Base-by-base conservation (phyloP, 2,888 invertebrate species). In the Cremastinae sp. region DNA sequence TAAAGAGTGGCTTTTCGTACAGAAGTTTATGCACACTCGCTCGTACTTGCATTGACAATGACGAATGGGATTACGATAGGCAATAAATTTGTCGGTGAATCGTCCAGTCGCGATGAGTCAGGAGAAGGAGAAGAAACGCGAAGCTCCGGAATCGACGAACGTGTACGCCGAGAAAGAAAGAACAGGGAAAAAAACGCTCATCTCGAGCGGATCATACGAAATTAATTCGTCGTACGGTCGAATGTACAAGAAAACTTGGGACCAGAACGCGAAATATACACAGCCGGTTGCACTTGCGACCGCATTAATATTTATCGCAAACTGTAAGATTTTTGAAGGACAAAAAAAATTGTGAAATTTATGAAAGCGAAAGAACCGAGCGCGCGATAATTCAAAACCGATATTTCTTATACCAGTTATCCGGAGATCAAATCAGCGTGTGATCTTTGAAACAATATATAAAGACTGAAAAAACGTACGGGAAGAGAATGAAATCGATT, bases 191-290 rank as follows among this genome's bases (percentile, higher is more conserved):
- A 79, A 61, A 78, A 62, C 73, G 54, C 43, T 78, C 78, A 64
- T 64, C 45, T 43, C 74, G 43, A 78, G 73, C 74, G 61, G 74
- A 81, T 78, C 75, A 79, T 81, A 79, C 73, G 75, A 79, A 78
- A 82, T 84, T 83, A 82, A 84, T 82, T 81, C 80, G 70, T 79
- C 65, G 75, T 79, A 72, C 51, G 71, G 61, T 54, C 12, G 14
- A 10, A n/a, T 64, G 64, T 66, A 71, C 78, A 72, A 77, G 71
- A 79, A 78, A 43, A 34, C 58, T 14, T 41, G 53, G n/a, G 58
- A 69, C 68, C 74, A 80, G 74, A 56, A 61, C 53, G 47, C 45
- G 28, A 64, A 22, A 8, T 43, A 34, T 34, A 28, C 22, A 36
- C 34, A 14, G 36, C 16, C 5, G 9, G 22, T 51, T 18, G 49